phyloP scores from a whole-genome alignment of 2,113 vertebrate species.

The Tragelaphus buxtoni region DNA sequence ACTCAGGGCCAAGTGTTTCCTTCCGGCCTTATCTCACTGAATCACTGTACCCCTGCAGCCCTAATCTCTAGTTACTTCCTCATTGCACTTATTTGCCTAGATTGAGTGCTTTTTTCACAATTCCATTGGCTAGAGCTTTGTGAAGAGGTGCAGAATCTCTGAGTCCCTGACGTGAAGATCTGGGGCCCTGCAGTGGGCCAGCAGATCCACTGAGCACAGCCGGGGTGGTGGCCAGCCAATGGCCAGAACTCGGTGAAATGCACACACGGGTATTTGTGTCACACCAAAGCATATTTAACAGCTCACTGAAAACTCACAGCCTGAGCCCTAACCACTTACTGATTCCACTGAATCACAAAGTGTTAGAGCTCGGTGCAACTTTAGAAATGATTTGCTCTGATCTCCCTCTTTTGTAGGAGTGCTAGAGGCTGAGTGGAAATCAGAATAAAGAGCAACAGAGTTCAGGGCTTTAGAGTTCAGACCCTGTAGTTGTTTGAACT shows the following conservation, averaged over 20 bases:
- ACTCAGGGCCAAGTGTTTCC: accelerated
- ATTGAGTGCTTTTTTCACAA: neutral
- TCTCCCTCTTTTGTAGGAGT: neutral
- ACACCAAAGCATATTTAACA: neutral
- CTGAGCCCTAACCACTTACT: neutral
- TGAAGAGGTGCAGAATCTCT: neutral
- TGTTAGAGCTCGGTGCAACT: neutral
- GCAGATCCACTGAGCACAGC: too few species aligned
- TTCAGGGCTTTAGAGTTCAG: neutral
- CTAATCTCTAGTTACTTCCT: neutral
- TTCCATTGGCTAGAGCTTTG: neutral
- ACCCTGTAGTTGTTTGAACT: neutral
- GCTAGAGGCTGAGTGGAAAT: neutral
- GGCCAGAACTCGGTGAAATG: neutral
- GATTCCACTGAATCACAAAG: neutral
- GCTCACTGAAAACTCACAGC: neutral
- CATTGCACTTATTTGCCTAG: neutral
- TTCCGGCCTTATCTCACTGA: neutral
- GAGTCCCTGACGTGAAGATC: neutral
- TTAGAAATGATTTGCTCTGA: conserved; percentile 1
- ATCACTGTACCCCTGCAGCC: neutral
- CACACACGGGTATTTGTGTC: neutral
- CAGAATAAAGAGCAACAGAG: neutral
- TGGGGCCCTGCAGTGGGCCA: neutral
- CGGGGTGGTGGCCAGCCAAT: neutral